Conservation (phyloP, 2,113 vertebrate genomes). For the Leptosomus discolor region DNA sequence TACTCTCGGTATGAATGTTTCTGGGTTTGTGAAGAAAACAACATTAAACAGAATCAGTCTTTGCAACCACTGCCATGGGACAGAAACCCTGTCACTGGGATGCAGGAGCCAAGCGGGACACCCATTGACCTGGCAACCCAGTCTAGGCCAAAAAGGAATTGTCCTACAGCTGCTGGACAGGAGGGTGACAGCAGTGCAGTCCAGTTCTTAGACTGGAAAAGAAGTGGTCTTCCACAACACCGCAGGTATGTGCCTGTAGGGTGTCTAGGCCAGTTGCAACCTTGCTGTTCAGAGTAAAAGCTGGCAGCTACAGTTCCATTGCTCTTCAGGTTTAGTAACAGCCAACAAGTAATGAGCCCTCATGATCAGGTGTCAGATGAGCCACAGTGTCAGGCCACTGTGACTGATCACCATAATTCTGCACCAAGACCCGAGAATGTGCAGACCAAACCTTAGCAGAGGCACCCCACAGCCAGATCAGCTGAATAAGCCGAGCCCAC, state of each 20-base stretch:
- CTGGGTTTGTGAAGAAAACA: not conserved
- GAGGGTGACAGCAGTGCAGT: accelerated
- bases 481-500: not conserved
- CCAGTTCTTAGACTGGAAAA: not conserved
- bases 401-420: not conserved
- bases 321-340: not conserved
- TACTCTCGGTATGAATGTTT: not conserved
- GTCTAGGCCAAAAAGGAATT: not conserved
- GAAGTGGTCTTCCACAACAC: not conserved
- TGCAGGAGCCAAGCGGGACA: not conserved
- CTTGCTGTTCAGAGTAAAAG: not conserved
- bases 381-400: accelerated
- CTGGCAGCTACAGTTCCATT: not conserved
- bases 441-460: not conserved
- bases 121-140: not conserved
- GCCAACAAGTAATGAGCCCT: not conserved
- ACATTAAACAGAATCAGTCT: not conserved
- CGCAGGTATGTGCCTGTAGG: not conserved
- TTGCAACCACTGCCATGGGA: not conserved
- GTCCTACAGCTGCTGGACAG: not conserved
- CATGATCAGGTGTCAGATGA: not conserved
- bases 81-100: not conserved
- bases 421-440: accelerated
- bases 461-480: not conserved
- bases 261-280: accelerated